Evolutionary conservation across 2,113 vertebrate species (phyloP).

Genomic region (Ophthalmotilapia sp.): DNA sequence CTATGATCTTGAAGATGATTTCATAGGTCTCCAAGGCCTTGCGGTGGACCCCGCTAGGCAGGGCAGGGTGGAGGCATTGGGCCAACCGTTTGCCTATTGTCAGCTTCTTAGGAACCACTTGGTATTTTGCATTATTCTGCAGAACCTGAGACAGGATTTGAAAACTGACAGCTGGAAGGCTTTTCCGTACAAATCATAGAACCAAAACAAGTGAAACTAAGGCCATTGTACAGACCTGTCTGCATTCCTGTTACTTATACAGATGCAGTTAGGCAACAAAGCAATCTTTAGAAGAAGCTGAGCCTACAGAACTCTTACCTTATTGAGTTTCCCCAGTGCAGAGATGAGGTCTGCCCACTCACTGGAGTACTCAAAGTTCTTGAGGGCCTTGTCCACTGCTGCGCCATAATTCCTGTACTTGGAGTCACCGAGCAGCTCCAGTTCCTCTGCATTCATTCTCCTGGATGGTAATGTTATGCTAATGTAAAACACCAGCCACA

Average conservation of each 20-base stretch:
- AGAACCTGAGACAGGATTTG: conserved; percentile 76
- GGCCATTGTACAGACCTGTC: not conserved
- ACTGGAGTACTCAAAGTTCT: conserved; percentile 98
- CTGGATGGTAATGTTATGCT: conserved; percentile 72
- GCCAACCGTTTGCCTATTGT: conserved; percentile 95
- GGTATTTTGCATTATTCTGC: conserved; percentile 97
- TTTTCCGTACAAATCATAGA: not conserved
- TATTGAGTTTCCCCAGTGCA: conserved; percentile 95
- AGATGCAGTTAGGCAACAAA: not conserved
- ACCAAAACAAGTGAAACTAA: not conserved
- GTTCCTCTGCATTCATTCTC: conserved; percentile 99
- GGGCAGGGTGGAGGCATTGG: conserved; percentile 95
- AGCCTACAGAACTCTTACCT: conserved; percentile 70
- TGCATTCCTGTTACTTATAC: not conserved
- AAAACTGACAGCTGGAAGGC: not conserved
- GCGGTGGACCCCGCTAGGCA: conserved; percentile 96
- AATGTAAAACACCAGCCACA: conserved; percentile 72
- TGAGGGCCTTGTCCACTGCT: conserved; percentile 96
- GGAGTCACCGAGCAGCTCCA: conserved; percentile 94
- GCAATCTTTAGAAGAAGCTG: not conserved
- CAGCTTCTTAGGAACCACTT: conserved; percentile 95
- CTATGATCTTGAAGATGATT: conserved; percentile 99
- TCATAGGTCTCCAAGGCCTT: conserved; percentile 98
- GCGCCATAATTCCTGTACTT: conserved; percentile 99
- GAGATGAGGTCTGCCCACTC: conserved; percentile 99